phyloP scores from a whole-genome alignment of 2,888 invertebrate species.

The Camptogramma bilineatum region DNA sequence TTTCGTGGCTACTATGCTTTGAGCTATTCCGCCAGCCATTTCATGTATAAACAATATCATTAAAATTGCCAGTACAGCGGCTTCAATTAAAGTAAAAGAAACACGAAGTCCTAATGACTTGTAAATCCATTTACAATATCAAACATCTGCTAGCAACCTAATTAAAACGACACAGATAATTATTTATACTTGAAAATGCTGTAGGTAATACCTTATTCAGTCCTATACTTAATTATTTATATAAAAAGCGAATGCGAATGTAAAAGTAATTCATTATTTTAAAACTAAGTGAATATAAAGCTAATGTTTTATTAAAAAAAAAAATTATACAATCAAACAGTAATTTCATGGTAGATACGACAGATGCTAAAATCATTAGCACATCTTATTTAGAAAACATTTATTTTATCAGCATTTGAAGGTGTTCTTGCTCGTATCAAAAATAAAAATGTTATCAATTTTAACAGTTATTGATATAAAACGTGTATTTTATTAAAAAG shows the following conservation, averaged over 20 bases:
- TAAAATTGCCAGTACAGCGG: slow-evolving; percentile 20
- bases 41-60: slow-evolving; percentile 10
- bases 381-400: too few species aligned
- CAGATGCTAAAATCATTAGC: too few species aligned
- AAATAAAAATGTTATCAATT: too few species aligned
- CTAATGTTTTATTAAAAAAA: background rate
- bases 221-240: background rate
- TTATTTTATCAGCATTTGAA: too few species aligned
- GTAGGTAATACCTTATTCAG: slow-evolving; percentile 3
- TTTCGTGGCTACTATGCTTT: slow-evolving; percentile 36
- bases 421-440: too few species aligned
- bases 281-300: background rate
- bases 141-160: slow-evolving; percentile 24
- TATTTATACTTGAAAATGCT: slow-evolving; percentile 14
- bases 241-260: background rate
- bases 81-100: slow-evolving; percentile 35
- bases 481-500: too few species aligned
- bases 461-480: too few species aligned
- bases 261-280: background rate
- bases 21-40: slow-evolving; percentile 23
- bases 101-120: slow-evolving; percentile 23
- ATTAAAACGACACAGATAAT: slow-evolving; percentile 12
- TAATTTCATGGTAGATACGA: background rate
- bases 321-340: background rate
- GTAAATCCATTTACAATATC: slow-evolving; percentile 21